Percentiles rank a stretch among this genome's conserved stretches.
Evolutionary conservation across 2,113 vertebrate genomes (phyloP).

Genomic region (Mola mola): DNA sequence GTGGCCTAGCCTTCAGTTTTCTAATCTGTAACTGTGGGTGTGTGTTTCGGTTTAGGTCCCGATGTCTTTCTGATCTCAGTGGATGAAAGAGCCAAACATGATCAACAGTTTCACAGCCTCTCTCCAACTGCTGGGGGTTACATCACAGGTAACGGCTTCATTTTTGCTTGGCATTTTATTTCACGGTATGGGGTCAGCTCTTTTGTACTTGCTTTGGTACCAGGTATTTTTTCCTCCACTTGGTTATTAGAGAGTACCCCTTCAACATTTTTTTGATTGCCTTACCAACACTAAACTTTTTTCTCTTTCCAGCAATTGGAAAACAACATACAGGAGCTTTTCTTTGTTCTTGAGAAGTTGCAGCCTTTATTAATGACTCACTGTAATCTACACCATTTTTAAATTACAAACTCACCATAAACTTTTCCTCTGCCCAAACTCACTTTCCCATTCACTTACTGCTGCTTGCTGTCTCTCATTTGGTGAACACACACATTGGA

Average conservation of each 20-base stretch:
- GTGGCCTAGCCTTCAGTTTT: neutral
- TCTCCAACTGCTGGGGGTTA: conserved; percentile 90
- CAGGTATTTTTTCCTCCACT: neutral
- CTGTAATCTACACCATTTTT: too few relatives aligned
- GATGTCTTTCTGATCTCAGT: conserved; percentile 96
- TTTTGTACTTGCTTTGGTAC: too few relatives aligned
- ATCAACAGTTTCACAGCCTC: conserved; percentile 98
- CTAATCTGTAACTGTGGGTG: conserved; percentile 1
- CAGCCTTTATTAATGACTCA: too few relatives aligned
- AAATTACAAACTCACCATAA: too few relatives aligned
- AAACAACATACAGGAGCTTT: too few relatives aligned
- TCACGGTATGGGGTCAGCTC: neutral
- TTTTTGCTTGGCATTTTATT: neutral
- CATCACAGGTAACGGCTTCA: conserved; percentile 87
- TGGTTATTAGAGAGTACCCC: neutral
- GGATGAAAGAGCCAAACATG: conserved; percentile 97
- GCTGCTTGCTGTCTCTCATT: too few relatives aligned
- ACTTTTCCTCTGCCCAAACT: too few relatives aligned
- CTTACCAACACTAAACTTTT: too few relatives aligned
- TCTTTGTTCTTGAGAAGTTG: too few relatives aligned
- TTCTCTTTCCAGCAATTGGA: too few relatives aligned
- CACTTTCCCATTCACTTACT: too few relatives aligned
- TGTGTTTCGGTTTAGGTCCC: conserved; percentile 76
- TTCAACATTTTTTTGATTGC: neutral
- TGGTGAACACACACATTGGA: too few relatives aligned